phyloP scores from a whole-genome alignment of 2,113 vertebrate species.

The Phycodurus eques region DNA sequence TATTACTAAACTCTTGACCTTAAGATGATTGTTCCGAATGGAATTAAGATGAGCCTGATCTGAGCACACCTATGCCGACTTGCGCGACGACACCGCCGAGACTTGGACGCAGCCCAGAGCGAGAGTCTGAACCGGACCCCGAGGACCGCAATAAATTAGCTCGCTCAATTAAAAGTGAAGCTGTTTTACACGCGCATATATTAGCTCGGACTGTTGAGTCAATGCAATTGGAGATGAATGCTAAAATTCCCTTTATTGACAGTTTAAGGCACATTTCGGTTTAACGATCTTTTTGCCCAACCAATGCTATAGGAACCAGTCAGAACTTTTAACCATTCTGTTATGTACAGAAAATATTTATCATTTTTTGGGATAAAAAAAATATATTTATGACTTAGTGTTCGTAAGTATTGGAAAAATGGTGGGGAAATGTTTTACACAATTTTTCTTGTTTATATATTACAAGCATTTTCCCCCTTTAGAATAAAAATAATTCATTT shows the following conservation, averaged over 20 bases:
- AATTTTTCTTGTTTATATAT: no score
- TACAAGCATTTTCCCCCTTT: no score
- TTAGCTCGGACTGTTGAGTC: constrained; percentile 10
- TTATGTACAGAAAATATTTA: neutral
- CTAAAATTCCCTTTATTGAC: neutral
- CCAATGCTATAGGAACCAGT: neutral
- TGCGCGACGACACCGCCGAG: neutral
- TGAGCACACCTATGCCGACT: neutral
- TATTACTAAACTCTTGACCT: neutral
- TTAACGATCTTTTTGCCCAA: neutral
- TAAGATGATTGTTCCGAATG: neutral
- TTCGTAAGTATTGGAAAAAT: no score
- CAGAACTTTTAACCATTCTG: neutral
- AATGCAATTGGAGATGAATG: neutral
- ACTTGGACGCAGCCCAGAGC: neutral
- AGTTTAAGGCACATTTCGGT: neutral
- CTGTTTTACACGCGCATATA: constrained; percentile 1
- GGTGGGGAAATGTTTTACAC: no score
- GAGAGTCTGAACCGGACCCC: constrained; percentile 7
- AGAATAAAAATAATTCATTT: no score
- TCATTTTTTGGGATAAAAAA: neutral
- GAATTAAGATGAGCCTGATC: neutral
- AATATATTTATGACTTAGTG: neutral
- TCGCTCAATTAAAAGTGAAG: constrained; percentile 4
- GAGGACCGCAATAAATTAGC: neutral